Percentiles rank a stretch among this genome's conserved stretches.
phyloP scores from a whole-genome alignment of 2,888 invertebrate species.

The Drosophila neotestacea region DNA sequence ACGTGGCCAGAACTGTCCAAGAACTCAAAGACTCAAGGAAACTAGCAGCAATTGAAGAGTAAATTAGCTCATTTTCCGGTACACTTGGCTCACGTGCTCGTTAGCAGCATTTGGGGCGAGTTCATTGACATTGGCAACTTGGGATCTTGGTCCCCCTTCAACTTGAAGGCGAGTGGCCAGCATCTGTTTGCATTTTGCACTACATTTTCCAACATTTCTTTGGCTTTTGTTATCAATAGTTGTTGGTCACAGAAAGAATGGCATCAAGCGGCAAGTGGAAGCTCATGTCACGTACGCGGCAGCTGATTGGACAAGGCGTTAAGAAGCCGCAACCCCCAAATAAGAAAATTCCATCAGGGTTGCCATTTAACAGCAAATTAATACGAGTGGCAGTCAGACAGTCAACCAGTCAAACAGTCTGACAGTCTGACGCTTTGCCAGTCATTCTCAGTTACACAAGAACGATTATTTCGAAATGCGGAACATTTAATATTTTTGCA shows the following conservation, averaged over 20 bases:
- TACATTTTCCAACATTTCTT: slow-evolving; percentile 32
- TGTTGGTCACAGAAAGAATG: slow-evolving; percentile 28
- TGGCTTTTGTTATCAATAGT: slow-evolving; percentile 46
- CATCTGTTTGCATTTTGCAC: slow-evolving; percentile 74
- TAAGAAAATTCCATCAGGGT: slow-evolving; percentile 37
- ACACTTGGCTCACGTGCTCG: slow-evolving; percentile 80
- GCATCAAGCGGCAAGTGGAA: slow-evolving; percentile 10
- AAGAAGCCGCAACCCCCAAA: slow-evolving; percentile 36
- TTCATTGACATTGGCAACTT: slow-evolving; percentile 58
- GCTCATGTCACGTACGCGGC: slow-evolving; percentile 58
- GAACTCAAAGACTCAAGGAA: slow-evolving; percentile 28
- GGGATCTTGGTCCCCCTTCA: slow-evolving; percentile 38
- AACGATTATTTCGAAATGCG: neutral
- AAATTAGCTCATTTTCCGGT: slow-evolving; percentile 83
- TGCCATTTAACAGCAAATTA: slow-evolving; percentile 64
- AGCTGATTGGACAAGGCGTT: slow-evolving; percentile 69
- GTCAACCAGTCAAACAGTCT: neutral
- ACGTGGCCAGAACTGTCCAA: slow-evolving; percentile 50
- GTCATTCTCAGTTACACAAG: slow-evolving; percentile 29
- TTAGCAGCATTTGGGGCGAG: slow-evolving; percentile 57
- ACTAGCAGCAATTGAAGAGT: slow-evolving; percentile 57
- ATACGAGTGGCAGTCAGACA: slow-evolving; percentile 42
- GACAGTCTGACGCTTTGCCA: slow-evolving; percentile 31
- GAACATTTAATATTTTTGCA: neutral
- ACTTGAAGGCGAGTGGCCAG: slow-evolving; percentile 34